Percentiles rank a stretch among this genome's conserved stretches.
These are phyloP conservation scores for Pelmatolapia mariae DNA, from an alignment of 2,113 vertebrate species.

Conservation along the genomic window DNA sequence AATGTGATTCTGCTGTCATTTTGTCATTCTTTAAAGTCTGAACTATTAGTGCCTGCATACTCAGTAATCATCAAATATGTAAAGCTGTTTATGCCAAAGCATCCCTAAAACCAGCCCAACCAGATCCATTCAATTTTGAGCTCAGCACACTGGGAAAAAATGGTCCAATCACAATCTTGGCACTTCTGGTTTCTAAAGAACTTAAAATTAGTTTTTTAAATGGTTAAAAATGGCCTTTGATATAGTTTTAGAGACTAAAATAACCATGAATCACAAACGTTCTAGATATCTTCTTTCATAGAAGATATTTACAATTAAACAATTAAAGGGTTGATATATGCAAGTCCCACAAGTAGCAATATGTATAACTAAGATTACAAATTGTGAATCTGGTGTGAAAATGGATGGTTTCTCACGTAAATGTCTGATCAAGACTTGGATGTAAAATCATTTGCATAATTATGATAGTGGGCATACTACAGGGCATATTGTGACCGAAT, in stretches of 20 bases:
- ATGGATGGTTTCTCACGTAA: background rate
- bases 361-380: background rate
- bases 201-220: slow-evolving; percentile 27
- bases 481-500: background rate
- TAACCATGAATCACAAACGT: background rate
- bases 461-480: background rate
- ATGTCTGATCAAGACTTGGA: background rate
- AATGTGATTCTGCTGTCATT: background rate
- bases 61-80: background rate
- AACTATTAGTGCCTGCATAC: background rate
- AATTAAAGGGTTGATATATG: background rate
- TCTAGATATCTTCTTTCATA: background rate
- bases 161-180: background rate
- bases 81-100: background rate
- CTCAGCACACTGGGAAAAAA: background rate
- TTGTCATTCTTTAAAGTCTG: background rate
- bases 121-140: background rate
- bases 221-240: slow-evolving; percentile 2
- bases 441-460: background rate
- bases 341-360: background rate
- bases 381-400: background rate
- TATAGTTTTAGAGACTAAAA: background rate
- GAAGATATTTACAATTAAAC: background rate
- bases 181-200: background rate
- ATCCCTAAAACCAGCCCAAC: background rate